phyloP scores from a whole-genome alignment of 2,797 vertebrate genomes.

The Strix occidentalis region DNA sequence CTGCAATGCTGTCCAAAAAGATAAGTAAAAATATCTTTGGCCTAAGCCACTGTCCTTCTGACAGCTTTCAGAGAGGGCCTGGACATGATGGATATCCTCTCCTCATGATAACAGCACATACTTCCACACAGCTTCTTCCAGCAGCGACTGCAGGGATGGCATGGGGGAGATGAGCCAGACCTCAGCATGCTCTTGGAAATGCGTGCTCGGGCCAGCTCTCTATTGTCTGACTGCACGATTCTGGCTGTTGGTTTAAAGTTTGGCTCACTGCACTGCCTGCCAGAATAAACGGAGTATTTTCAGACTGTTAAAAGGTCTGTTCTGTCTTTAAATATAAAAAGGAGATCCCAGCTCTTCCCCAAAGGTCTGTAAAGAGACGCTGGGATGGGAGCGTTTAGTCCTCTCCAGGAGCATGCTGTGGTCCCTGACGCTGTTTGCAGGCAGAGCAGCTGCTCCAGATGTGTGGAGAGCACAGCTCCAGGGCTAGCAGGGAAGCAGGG shows the following conservation, averaged over 20 bases:
- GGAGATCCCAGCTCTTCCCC: neutral
- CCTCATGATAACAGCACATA: neutral
- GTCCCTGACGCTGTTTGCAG: neutral
- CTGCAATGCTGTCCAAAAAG: neutral
- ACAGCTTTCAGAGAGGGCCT: neutral
- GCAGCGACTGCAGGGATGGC: neutral
- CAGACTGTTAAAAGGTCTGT: neutral
- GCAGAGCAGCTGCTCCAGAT: slow-evolving; percentile 13
- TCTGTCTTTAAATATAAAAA: slow-evolving; percentile 14
- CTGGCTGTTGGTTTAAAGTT: slow-evolving; percentile 1
- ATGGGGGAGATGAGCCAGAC: neutral
- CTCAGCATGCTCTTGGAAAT: neutral
- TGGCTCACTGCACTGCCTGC: neutral
- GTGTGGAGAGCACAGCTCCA: neutral
- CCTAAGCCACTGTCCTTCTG: neutral
- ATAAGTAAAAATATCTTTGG: neutral
- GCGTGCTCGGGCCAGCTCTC: neutral
- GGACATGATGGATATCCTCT: neutral
- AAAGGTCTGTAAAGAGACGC: neutral
- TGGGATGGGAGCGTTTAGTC: neutral
- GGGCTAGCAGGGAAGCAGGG: neutral
- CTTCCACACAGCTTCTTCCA: neutral
- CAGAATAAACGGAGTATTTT: slow-evolving; percentile 16
- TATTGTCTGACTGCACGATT: slow-evolving; percentile 29
- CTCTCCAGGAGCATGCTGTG: accelerated